A percentile compares a stretch with the other conserved stretches of the same genome.
Evolutionary conservation across 2,888 invertebrate species (phyloP).

Genomic region (Aethes cnicana): DNA sequence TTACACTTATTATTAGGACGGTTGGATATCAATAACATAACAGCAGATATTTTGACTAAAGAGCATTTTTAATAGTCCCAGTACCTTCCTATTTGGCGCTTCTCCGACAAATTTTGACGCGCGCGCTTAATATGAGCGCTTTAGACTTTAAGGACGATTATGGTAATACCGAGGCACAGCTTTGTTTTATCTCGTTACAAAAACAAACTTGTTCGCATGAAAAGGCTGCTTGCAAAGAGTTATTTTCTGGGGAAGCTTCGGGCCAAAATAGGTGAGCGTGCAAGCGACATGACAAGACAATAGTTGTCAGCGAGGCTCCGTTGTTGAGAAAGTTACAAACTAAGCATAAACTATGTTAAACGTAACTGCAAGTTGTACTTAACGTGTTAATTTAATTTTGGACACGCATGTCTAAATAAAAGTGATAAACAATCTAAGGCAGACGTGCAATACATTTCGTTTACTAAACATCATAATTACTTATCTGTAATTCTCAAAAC

Average conservation of each 20-base stretch:
- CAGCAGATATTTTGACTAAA: slow-evolving; percentile 6
- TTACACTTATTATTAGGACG: too few species aligned
- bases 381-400: too few species aligned
- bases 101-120: slow-evolving; percentile 17
- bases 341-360: too few species aligned
- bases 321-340: too few species aligned
- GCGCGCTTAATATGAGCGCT: slow-evolving; percentile 22
- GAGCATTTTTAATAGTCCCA: slow-evolving; percentile 2
- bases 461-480: too few species aligned
- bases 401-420: too few species aligned
- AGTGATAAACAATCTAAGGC: too few species aligned
- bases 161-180: slow-evolving; percentile 20
- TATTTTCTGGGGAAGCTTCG: not conserved
- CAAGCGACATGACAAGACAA: not conserved
- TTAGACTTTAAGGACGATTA: slow-evolving; percentile 24
- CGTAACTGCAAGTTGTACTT: too few species aligned
- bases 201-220: slow-evolving; percentile 9
- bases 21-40: too few species aligned
- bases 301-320: not conserved
- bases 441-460: too few species aligned
- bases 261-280: not conserved
- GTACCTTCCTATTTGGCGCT: slow-evolving; percentile 1
- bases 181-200: slow-evolving; percentile 21
- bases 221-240: not conserved
- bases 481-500: too few species aligned